Conservation (phyloP, 2,113 vertebrate genomes). For the Syrmaticus mikado region DNA sequence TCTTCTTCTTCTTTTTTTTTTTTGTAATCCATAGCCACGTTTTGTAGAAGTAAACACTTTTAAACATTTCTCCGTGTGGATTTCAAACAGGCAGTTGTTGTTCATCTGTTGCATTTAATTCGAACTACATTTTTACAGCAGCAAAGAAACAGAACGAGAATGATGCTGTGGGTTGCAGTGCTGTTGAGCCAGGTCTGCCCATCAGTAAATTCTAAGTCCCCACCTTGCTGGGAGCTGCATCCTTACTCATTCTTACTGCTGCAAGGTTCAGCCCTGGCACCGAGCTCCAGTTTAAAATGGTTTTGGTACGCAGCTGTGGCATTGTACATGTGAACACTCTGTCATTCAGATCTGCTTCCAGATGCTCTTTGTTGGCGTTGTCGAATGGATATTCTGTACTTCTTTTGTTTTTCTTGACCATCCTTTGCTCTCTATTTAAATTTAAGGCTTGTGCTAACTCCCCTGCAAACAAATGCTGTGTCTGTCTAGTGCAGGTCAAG, state of each 20-base stretch:
- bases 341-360: neutral
- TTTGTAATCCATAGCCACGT: neutral
- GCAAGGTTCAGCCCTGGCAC: neutral
- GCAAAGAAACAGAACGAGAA: neutral
- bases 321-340: neutral
- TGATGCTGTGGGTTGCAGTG: neutral
- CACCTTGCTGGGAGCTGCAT: neutral
- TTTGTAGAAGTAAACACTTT: slow-evolving; percentile 19
- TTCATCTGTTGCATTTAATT: neutral
- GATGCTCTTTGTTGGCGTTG: neutral
- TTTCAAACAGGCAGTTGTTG: neutral
- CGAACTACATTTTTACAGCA: neutral
- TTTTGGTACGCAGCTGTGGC: neutral
- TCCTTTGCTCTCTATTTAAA: neutral
- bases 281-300: neutral
- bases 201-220: neutral
- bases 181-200: neutral
- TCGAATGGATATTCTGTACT: neutral
- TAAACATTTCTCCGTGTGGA: neutral
- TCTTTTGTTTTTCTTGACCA: neutral
- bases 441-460: neutral
- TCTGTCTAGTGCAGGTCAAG: rapidly evolving
- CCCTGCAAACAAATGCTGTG: neutral
- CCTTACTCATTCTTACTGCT: neutral
- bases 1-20: neutral